Base-by-base conservation (phyloP, 2,113 vertebrate species). In the Microcebus murinus region DNA sequence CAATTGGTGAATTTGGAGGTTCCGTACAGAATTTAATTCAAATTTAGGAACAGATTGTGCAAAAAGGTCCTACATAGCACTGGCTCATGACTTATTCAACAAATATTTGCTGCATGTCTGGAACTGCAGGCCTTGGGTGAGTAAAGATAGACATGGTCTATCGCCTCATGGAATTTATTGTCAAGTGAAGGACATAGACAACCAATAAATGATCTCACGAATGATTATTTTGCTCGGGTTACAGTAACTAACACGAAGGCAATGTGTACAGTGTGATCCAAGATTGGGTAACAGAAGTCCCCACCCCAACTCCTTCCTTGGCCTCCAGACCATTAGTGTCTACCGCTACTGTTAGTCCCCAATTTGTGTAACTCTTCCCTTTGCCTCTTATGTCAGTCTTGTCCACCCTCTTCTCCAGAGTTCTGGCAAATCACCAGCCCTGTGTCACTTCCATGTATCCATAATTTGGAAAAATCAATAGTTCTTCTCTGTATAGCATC, bases 31-130 rank as follows among this genome's bases (percentile, higher is more conserved):
- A 63, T 39, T 68, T 74, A 70, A 67, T 80, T 11, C 63, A 86
- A 59, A 89, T 73, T 48, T 9, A 77, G 52, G 65, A 91, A 61
- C 55, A 52, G 9, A 71, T 6, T 95, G 34, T 45, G 59, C 8
- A 90, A 39, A 81, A 84, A 31, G 34, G 4, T 14, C 34, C 87
- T 17, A 48, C 9, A 9, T 18, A 71, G 59, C 34, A 17, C 71
- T 85, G 88, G 52, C 50, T 87, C 50, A 34, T 85, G 77, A 85
- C 85, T 87, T 91, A 67, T n/a, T 92, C 77, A 91, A 39, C 61
- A 85, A 91, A 39, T 82, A 86, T 91, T 93, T 91, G 68, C 67
- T 36, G 11, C 17, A 8, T 65, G 3, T 65, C 87, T 95, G 59
- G 11, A 34, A 65, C 3, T 23, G 25, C 29, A 81, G 52, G 15